A percentile compares a stretch with the other conserved stretches of the same genome.
These are phyloP conservation scores for Maccullochella peelii DNA, from an alignment of 2,113 vertebrate genomes.

Conservation along the genomic window DNA sequence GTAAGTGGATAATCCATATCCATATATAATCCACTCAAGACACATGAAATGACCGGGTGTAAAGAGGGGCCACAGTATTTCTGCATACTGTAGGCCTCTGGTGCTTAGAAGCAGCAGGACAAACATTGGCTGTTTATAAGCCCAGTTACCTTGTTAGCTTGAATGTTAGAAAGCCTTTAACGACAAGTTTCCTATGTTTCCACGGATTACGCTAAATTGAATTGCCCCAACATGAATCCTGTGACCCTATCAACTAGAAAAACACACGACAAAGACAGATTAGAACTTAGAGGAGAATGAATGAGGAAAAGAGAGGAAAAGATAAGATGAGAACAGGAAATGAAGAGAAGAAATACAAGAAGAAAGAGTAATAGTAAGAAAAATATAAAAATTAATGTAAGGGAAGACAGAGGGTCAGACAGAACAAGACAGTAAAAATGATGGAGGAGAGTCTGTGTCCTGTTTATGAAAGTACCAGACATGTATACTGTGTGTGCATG, in stretches of 20 bases:
- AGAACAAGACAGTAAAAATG: background rate
- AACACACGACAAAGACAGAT: background rate
- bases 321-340: background rate
- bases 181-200: background rate
- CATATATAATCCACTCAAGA: conserved; percentile 49
- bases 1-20: conserved; percentile 45
- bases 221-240: background rate
- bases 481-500: background rate
- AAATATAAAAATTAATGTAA: background rate
- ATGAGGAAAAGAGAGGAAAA: background rate
- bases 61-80: background rate
- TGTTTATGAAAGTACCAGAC: background rate
- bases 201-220: background rate
- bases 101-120: background rate
- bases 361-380: no score
- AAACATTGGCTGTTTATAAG: background rate
- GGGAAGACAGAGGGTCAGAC: background rate
- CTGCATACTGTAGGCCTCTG: background rate
- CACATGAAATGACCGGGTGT: conserved; percentile 17
- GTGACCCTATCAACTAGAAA: background rate
- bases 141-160: background rate
- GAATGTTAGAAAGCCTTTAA: background rate
- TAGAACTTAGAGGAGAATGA: background rate
- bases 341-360: background rate
- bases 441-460: background rate